Evolutionary conservation across 2,888 invertebrate genomes (phyloP), one percentile per base, ranked within the genome.

Genomic region (Melanargia galathea): DNA sequence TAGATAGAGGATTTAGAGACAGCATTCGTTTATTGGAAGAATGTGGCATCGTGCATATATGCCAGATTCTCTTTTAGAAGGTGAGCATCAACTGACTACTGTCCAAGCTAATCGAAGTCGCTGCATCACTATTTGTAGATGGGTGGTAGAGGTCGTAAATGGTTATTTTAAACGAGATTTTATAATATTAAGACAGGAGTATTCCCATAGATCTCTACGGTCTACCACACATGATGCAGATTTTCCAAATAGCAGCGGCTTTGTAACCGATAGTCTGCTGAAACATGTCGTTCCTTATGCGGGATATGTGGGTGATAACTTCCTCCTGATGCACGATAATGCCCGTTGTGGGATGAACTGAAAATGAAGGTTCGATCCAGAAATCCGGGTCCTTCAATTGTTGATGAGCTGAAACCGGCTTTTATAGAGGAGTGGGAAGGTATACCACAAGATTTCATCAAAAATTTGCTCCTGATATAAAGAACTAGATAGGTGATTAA

Each of bases 181-280:
- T n/a, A n/a, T 5, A 16, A 6, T 40, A 13, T 40, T 40, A 13
- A 30, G 67, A 43, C 63, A 61, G 26, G 60, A 66, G n/a, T 60
- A 67, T 56, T 60, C 56, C 38, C 56, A 66, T 61, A 13, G 30
- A 49, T 45, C 66, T 58, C 52, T 66, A n/a, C n/a, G n/a, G n/a
- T n/a, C n/a, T 4, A n/a, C 67, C 69, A 30, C 2, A 30, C 7
- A 30, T 30, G 30, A 26, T 26, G 24, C 30, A 30, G 8, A 30
- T 7, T 8, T 66, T 66, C 54, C 30, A 63, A 62, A 68, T 70
- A 52, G 65, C 67, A 13, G 68, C 68, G n/a, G 55, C 59, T 22
- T 20, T 40, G 13, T 24, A 1, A 4, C 30, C 30, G 30, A 30
- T 30, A 30, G 5, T 30, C 5, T 30, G 30, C 30, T 30, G 30